Base-by-base conservation (phyloP, 2,797 vertebrate species). In the Microctenopoma steveboyesi region DNA sequence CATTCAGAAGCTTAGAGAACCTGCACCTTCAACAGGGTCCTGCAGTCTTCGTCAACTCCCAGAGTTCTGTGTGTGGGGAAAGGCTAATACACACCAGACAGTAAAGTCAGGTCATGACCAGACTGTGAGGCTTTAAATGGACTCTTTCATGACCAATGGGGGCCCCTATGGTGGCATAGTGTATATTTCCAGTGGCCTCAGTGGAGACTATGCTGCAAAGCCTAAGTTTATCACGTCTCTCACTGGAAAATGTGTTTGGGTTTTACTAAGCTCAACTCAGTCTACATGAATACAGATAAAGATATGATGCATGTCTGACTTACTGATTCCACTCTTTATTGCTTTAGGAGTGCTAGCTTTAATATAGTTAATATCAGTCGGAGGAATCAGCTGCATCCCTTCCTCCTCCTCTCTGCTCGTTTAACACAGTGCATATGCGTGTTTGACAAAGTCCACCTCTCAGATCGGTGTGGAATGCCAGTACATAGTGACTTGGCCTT, bases 401-500 rank as follows among this genome's bases (percentile, higher is more conserved):
- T 75, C 62, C 67, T 76, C 42, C 70, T 69, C 61, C 72, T 65
- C 64, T 62, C 69, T 65, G 60, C 71, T 57, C 54, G 57, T 76
- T 77, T 60, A 63, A 82, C 66, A 51, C 48, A 35, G 43, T 55
- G 69, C 39, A 57, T 83, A 76, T 72, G 64, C 88, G 72, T 86
- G 79, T 91, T 88, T 90, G 87, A 88, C 81, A 84, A 85, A 89
- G 78, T 50, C 73, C 74, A 78, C 74, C 81, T 92, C 83, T 92
- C 90, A 35, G 75, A 84, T 77, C 60, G 87, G 90, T 92, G 90
- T 88, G 90, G 91, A 93, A 93, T 92, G 85, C 81, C 70, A 62
- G 76, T 72, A 60, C 14, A 51, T 27, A 58, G 68, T 55, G 58
- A 76, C 70, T 64, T 52, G 22, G 67, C 49, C 73, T 76, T 72